A percentile compares a stretch with the other conserved stretches of the same genome.
These are phyloP conservation scores for Biston betularia DNA, from an alignment of 2,888 invertebrate species.

Conservation along the genomic window DNA sequence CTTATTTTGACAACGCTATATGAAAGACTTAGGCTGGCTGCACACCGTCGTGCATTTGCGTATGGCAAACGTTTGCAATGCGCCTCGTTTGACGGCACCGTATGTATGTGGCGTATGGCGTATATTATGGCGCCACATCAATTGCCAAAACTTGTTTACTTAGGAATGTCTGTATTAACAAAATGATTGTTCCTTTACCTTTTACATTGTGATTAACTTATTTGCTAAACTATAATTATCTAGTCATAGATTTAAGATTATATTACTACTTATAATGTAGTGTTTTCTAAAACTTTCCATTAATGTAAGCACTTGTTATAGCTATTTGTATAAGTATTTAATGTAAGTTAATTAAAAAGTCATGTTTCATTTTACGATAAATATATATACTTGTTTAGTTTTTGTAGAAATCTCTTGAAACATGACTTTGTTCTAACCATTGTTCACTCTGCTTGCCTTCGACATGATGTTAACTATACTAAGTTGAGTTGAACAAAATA, in stretches of 20 bases:
- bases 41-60: too few relatives aligned
- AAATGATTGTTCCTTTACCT: too few relatives aligned
- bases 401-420: constrained; percentile 16
- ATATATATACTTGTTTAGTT: background rate
- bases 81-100: too few relatives aligned
- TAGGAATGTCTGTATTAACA: too few relatives aligned
- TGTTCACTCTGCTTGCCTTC: constrained; percentile 15
- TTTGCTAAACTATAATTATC: background rate
- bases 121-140: too few relatives aligned
- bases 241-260: constrained; percentile 11
- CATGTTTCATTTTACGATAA: constrained; percentile 18
- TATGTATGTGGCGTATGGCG: too few relatives aligned
- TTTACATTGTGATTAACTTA: background rate
- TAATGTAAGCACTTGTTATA: constrained; percentile 17
- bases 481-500: too few relatives aligned
- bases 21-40: too few relatives aligned
- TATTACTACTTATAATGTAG: constrained; percentile 14
- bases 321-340: background rate
- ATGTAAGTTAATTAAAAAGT: background rate
- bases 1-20: background rate
- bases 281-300: constrained; percentile 28
- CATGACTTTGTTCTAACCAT: constrained; percentile 13
- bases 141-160: too few relatives aligned
- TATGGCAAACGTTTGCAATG: too few relatives aligned
- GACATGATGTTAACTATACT: background rate